Conservation (phyloP, 1,140 invertebrate genomes). For the Sweltsa coloradensis region DNA sequence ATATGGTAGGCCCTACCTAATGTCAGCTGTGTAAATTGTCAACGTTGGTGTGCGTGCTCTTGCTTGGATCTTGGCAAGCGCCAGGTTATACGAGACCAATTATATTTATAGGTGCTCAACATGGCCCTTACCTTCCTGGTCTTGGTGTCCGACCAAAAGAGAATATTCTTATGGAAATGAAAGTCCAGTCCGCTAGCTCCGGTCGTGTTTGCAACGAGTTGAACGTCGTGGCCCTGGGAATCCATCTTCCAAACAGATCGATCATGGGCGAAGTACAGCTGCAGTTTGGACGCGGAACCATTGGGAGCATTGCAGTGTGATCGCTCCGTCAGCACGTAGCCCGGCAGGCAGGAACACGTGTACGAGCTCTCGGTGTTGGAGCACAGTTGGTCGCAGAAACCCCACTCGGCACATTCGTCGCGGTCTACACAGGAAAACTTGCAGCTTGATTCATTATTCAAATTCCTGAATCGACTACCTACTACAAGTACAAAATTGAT, state of each 20-base stretch:
- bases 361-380: constrained; percentile 74
- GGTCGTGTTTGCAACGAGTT: constrained; percentile 58
- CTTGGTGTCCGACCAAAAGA: constrained; percentile 89
- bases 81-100: too few relatives aligned
- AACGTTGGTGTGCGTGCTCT: too few relatives aligned
- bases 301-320: constrained; percentile 52
- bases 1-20: too few relatives aligned
- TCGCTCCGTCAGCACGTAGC: constrained; percentile 53
- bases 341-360: constrained; percentile 69
- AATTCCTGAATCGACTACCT: too few relatives aligned
- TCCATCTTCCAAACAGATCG: constrained; percentile 60
- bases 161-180: constrained; percentile 64
- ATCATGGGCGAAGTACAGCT: constrained; percentile 75
- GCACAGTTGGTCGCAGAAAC: constrained; percentile 90
- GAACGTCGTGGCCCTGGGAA: constrained; percentile 42
- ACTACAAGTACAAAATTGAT: too few relatives aligned
- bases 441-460: too few relatives aligned
- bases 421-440: constrained; percentile 51
- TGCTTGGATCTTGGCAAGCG: too few relatives aligned
- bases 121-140: constrained; percentile 62
- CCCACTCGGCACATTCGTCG: constrained; percentile 90
- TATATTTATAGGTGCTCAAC: too few relatives aligned
- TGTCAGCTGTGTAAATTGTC: too few relatives aligned
- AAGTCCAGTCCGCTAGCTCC: constrained; percentile 79
- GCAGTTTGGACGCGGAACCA: constrained; percentile 37